Evolutionary conservation across 2,888 invertebrate genomes (phyloP), one percentile per base, ranked within the genome.

Genomic region (Linnaemya tessellans): DNA sequence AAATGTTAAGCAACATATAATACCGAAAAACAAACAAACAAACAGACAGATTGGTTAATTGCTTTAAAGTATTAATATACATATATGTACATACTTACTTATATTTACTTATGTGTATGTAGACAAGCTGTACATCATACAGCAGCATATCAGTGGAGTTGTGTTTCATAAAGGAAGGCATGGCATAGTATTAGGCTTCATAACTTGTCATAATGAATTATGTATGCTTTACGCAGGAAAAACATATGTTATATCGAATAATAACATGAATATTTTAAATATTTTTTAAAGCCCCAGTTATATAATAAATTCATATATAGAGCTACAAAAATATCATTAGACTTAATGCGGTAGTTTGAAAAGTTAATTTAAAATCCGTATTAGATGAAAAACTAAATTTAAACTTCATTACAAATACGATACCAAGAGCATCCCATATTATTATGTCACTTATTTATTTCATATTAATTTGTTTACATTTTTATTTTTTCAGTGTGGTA

Each of bases 101-200:
- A 30, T 30, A 30, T 5, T 30, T 30, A 30, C 30, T 30, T 30
- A 30, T 30, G 5, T 30, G 30, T 30, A 30, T 30, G 30, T 30
- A 49, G 49, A 60, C 9, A 65, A 49, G 60, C 54, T 70, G 9
- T 30, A 71, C 51, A 74, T 68, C 71, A 58, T 80, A 86, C 83
- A 86, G 87, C 87, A 88, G 87, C 87, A 88, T 88, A 88, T 87
- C 86, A 88, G 85, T 54, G 38, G 64, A 77, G 25, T 77, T 77
- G 62, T 60, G 64, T 71, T 71, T 49, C 20, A 51, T 58, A 30
- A 43, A 13, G 75, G 30, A 51, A 73, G 43, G 60, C 62, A 74
- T 77, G 71, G 74, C 13, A 25, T 65, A 79, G 51, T n/a, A 11
- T 30, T 67, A 74, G 60, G 60, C 67, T 74, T 58, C 67, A 71